phyloP scores from a whole-genome alignment of 1,140 invertebrate genomes.

The Caenorhabditis elegans region DNA sequence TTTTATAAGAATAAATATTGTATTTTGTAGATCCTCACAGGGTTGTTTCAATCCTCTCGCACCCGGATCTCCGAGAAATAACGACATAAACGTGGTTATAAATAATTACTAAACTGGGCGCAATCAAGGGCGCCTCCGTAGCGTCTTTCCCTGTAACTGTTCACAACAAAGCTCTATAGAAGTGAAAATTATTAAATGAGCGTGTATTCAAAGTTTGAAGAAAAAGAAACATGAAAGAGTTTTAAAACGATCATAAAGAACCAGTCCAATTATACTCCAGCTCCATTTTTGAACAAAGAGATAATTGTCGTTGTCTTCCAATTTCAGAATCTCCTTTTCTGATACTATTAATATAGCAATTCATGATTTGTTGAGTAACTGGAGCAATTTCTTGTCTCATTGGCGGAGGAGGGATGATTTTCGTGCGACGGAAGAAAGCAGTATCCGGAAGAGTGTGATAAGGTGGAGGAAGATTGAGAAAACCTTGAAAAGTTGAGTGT shows the following conservation, averaged over 20 bases:
- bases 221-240: neutral
- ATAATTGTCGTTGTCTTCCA: neutral
- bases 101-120: too few species aligned
- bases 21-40: too few species aligned
- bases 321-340: constrained; percentile 4
- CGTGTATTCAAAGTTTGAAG: neutral
- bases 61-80: too few species aligned
- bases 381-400: neutral
- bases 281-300: neutral
- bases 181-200: too few species aligned
- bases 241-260: neutral
- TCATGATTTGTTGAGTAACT: neutral
- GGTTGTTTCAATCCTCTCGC: too few species aligned
- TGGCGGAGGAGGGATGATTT: neutral
- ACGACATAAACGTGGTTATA: too few species aligned
- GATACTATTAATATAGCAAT: neutral
- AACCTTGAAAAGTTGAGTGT: neutral
- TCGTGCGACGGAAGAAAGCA: neutral
- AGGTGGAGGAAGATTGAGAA: neutral
- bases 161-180: too few species aligned
- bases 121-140: too few species aligned
- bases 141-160: too few species aligned
- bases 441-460: constrained; percentile 13
- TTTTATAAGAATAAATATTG: too few species aligned
- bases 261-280: neutral